Conservation (phyloP, 2,888 invertebrate species). For the Zaprionus obscuricornis region DNA sequence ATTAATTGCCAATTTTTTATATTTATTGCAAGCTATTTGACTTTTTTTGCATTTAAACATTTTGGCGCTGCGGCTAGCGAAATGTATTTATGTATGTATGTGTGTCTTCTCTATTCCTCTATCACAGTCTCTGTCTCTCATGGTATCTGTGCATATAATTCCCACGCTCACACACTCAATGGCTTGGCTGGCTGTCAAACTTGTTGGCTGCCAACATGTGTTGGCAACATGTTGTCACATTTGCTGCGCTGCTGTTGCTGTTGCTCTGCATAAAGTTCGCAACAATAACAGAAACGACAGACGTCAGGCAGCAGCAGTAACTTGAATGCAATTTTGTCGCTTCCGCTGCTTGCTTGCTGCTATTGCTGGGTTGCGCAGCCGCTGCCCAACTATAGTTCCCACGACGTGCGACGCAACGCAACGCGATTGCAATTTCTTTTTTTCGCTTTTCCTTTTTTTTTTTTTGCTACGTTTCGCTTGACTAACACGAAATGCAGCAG, state of each 20-base stretch:
- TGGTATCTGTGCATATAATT: too few relatives aligned
- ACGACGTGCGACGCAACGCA: too few relatives aligned
- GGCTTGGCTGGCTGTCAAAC: slow-evolving; percentile 28
- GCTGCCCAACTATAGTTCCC: slow-evolving; percentile 46
- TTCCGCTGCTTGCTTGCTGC: slow-evolving; percentile 28
- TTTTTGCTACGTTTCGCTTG: slow-evolving; percentile 18
- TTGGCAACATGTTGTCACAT: slow-evolving; percentile 44
- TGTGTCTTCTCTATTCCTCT: too few relatives aligned
- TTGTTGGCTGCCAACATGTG: slow-evolving; percentile 33
- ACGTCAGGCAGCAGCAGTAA: too few relatives aligned
- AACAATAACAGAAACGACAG: neutral
- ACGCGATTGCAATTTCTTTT: slow-evolving; percentile 18
- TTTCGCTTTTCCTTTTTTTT: slow-evolving; percentile 5
- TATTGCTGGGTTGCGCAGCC: slow-evolving; percentile 18
- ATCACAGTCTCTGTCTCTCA: too few relatives aligned
- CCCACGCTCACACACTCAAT: slow-evolving; percentile 43
- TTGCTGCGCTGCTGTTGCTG: slow-evolving; percentile 22
- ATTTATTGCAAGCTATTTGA: too few relatives aligned
- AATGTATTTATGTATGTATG: too few relatives aligned
- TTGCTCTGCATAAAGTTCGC: slow-evolving; percentile 11
- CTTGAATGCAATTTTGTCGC: slow-evolving; percentile 17
- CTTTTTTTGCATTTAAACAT: too few relatives aligned
- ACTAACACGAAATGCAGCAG: slow-evolving; percentile 14
- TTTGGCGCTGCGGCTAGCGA: too few relatives aligned
- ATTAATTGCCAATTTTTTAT: too few relatives aligned